Percentiles rank a stretch among this genome's conserved stretches.
Evolutionary conservation across 2,113 vertebrate species (phyloP).

Genomic region (Platanista minor): DNA sequence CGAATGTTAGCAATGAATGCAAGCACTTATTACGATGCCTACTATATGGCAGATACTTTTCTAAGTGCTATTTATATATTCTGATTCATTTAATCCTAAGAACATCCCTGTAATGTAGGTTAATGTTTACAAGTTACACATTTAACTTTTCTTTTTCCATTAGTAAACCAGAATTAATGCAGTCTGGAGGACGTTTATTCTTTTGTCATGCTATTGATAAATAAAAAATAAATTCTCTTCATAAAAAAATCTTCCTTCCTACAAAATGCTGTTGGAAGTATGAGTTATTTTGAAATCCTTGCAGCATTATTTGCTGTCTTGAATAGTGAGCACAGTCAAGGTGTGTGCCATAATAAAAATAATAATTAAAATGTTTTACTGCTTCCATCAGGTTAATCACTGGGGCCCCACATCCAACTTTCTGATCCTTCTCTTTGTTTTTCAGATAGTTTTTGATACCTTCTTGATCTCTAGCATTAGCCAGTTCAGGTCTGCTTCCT

Average conservation of each 20-base stretch:
- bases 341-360: background rate
- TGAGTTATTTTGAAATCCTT: background rate
- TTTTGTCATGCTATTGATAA: conserved; percentile 14
- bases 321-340: background rate
- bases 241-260: background rate
- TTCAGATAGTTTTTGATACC: background rate
- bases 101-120: background rate
- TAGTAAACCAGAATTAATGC: background rate
- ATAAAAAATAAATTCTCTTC: conserved; percentile 15
- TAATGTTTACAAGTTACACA: background rate
- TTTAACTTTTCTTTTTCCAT: background rate
- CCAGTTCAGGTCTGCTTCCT: background rate
- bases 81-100: background rate
- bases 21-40: background rate
- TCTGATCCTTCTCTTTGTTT: background rate
- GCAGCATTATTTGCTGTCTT: background rate
- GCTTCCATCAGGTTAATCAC: background rate
- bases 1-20: background rate
- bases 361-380: background rate
- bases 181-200: background rate
- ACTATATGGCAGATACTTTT: background rate
- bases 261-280: background rate
- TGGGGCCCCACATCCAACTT: background rate
- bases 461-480: background rate
- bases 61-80: background rate